These are phyloP conservation scores for Acanthis flammea DNA, from an alignment of 2,797 vertebrate genomes.

Conservation along the genomic window DNA sequence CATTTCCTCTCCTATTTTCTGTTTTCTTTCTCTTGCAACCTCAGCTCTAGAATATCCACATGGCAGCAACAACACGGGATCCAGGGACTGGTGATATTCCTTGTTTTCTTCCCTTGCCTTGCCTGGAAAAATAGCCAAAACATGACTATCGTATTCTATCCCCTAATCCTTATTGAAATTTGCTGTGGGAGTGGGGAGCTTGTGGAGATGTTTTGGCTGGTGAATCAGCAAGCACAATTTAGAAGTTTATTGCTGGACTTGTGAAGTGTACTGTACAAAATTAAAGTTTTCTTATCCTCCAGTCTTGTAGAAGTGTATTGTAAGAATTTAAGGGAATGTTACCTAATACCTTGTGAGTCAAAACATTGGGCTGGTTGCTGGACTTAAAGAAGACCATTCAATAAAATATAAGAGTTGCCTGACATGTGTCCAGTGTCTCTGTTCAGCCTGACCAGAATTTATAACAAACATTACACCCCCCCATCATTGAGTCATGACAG, in stretches of 20 bases:
- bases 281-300: not conserved
- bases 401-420: not conserved
- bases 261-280: not conserved
- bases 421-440: rapidly evolving
- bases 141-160: rapidly evolving
- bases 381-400: not conserved
- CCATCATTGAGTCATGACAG: not conserved
- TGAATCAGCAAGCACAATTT: not conserved
- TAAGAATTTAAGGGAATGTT: not conserved
- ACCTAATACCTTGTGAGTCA: not conserved
- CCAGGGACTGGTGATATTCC: not conserved
- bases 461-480: not conserved
- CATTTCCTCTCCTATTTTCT: not conserved
- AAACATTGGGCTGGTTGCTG: not conserved
- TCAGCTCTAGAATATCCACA: not conserved
- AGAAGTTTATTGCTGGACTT: not conserved
- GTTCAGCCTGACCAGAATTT: not conserved
- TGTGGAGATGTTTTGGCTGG: not conserved
- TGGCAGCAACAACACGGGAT: rapidly evolving
- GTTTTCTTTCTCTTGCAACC: not conserved
- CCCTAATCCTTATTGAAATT: not conserved
- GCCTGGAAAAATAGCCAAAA: not conserved
- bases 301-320: not conserved
- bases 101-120: not conserved
- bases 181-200: not conserved